Percentiles rank a stretch among this genome's conserved stretches.
These are phyloP conservation scores for Halcyon leucocephala DNA, from an alignment of 2,797 vertebrate genomes.

Conservation along the genomic window DNA sequence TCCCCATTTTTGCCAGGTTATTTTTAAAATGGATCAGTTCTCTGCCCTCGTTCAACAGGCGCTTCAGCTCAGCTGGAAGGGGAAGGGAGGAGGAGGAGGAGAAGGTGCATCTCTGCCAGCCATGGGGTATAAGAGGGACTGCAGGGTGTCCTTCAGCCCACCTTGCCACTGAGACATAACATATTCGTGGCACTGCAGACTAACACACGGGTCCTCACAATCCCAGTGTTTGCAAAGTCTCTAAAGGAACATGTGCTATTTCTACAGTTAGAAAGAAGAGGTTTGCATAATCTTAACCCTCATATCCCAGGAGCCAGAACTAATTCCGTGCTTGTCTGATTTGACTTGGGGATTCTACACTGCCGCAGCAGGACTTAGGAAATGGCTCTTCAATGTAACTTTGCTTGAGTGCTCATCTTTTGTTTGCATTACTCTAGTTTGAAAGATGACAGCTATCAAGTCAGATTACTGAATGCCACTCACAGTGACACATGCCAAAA, in stretches of 20 bases:
- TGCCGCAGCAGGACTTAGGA: neutral
- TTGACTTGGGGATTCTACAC: neutral
- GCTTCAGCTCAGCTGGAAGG: neutral
- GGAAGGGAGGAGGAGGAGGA: neutral
- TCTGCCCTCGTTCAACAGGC: neutral
- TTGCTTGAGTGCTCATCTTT: slow-evolving; percentile 53
- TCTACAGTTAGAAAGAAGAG: neutral
- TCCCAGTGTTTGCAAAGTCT: neutral
- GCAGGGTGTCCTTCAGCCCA: neutral
- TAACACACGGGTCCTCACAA: neutral
- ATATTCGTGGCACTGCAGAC: neutral
- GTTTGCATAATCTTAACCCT: slow-evolving; percentile 32
- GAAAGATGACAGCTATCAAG: slow-evolving; percentile 75
- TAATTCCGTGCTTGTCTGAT: slow-evolving; percentile 42
- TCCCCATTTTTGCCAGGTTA: neutral
- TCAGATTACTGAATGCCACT: slow-evolving; percentile 65
- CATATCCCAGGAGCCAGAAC: slow-evolving; percentile 38
- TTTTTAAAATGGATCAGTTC: neutral
- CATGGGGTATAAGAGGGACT: too few relatives aligned
- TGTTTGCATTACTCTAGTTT: slow-evolving; percentile 49
- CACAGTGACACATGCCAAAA: slow-evolving; percentile 52
- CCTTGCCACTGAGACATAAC: neutral
- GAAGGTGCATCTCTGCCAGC: neutral
- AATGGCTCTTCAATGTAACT: slow-evolving; percentile 40
- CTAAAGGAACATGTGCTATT: neutral